These are phyloP conservation scores for Adelges cooleyi DNA, from an alignment of 1,140 invertebrate species.

Conservation along the genomic window DNA sequence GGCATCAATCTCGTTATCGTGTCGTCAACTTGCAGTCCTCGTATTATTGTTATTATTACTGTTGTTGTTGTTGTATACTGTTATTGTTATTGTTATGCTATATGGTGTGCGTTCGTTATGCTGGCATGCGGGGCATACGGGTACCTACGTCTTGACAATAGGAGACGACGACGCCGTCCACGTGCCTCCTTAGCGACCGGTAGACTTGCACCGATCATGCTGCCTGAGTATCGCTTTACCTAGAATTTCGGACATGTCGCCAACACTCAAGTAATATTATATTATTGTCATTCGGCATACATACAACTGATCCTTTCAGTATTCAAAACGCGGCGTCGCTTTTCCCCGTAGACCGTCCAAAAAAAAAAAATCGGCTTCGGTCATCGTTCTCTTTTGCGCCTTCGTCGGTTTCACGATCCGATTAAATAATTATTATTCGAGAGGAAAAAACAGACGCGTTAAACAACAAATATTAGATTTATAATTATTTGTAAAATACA, in stretches of 20 bases:
- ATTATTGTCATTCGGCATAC: too few species aligned
- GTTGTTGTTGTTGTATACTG: slow-evolving; percentile 33
- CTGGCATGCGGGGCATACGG: too few species aligned
- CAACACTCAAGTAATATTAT: too few species aligned
- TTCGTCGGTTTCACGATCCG: slow-evolving; percentile 3
- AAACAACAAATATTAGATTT: not conserved
- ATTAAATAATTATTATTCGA: not conserved
- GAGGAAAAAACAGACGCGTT: not conserved
- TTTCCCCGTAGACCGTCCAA: not conserved
- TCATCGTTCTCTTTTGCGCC: slow-evolving; percentile 11
- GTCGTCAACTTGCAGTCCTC: not conserved
- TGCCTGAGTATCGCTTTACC: not conserved
- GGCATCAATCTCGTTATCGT: not conserved
- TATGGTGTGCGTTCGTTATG: too few species aligned
- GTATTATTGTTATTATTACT: not conserved
- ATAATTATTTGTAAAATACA: not conserved
- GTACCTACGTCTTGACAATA: not conserved
- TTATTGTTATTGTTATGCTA: too few species aligned
- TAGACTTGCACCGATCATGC: too few species aligned
- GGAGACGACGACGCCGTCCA: not conserved
- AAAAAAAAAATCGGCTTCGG: not conserved
- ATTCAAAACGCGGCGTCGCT: slow-evolving; percentile 1
- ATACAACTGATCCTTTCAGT: not conserved
- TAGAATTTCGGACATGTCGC: not conserved
- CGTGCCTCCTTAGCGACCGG: not conserved